A percentile compares a stretch with the other conserved stretches of the same genome.
Conservation (phyloP, 2,888 invertebrate species). For the Neuroscelio doddi region DNA sequence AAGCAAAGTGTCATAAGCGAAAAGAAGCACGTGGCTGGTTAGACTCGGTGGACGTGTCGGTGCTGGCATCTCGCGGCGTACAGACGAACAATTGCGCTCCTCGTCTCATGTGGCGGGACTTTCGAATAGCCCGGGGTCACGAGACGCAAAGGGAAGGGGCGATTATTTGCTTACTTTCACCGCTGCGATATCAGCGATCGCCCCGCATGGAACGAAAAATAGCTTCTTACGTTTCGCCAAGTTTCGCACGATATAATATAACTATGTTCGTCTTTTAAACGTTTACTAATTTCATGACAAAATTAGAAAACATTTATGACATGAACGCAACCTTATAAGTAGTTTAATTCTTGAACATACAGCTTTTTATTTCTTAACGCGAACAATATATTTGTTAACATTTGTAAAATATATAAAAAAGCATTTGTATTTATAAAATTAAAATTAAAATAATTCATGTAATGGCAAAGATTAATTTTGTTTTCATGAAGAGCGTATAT, state of each 20-base stretch:
- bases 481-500: too few relatives aligned
- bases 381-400: too few relatives aligned
- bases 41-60: slow-evolving; percentile 32
- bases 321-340: too few relatives aligned
- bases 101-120: slow-evolving; percentile 31
- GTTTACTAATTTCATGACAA: too few relatives aligned
- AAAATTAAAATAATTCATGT: too few relatives aligned
- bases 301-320: too few relatives aligned
- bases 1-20: slow-evolving; percentile 53
- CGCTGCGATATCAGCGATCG: slow-evolving; percentile 34
- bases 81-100: slow-evolving; percentile 10
- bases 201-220: slow-evolving; percentile 28
- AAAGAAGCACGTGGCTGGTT: slow-evolving; percentile 57
- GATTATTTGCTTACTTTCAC: slow-evolving; percentile 64
- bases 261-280: neutral
- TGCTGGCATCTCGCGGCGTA: slow-evolving; percentile 59
- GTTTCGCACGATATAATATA: neutral
- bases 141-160: slow-evolving; percentile 45
- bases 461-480: too few relatives aligned
- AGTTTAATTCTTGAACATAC: too few relatives aligned
- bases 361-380: too few relatives aligned
- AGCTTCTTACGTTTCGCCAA: neutral
- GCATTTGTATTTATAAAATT: too few relatives aligned
- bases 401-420: too few relatives aligned
- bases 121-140: slow-evolving; percentile 46